Evolutionary conservation across 2,888 invertebrate genomes (phyloP).

Genomic region (Coecobrya sp.): DNA sequence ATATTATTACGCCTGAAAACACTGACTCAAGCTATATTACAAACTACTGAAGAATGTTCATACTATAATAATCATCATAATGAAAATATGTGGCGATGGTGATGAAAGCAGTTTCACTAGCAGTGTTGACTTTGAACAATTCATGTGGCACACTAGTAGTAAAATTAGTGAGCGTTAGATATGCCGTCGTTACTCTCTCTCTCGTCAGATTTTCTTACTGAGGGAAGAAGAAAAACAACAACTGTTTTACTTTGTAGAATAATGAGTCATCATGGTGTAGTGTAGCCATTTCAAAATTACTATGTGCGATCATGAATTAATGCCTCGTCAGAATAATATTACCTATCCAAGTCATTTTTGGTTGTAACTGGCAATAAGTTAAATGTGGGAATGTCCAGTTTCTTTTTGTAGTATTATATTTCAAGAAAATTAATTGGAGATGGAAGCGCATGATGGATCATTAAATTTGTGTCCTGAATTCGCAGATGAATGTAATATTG

Average conservation of each 20-base stretch:
- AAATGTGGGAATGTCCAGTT: not conserved
- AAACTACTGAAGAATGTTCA: not conserved
- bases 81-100: slow-evolving; percentile 29
- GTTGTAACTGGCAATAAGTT: not conserved
- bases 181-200: too few species aligned
- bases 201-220: not conserved
- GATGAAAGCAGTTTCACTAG: not conserved
- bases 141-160: not conserved
- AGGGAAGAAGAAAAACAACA: not conserved
- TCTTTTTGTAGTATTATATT: not conserved
- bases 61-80: not conserved
- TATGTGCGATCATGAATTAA: not conserved
- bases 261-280: slow-evolving; percentile 14
- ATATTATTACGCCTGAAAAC: too few species aligned
- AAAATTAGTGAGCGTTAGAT: not conserved
- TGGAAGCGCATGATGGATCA: slow-evolving; percentile 6
- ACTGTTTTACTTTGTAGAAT: not conserved
- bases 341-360: not conserved
- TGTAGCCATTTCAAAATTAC: not conserved
- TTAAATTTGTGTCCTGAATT: slow-evolving; percentile 1
- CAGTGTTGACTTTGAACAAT: slow-evolving; percentile 8
- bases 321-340: not conserved
- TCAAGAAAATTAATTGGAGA: slow-evolving; percentile 38
- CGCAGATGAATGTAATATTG: not conserved
- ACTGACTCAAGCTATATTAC: too few species aligned